phyloP scores from a whole-genome alignment of 2,888 invertebrate genomes.

The Drosophila sordidula region DNA sequence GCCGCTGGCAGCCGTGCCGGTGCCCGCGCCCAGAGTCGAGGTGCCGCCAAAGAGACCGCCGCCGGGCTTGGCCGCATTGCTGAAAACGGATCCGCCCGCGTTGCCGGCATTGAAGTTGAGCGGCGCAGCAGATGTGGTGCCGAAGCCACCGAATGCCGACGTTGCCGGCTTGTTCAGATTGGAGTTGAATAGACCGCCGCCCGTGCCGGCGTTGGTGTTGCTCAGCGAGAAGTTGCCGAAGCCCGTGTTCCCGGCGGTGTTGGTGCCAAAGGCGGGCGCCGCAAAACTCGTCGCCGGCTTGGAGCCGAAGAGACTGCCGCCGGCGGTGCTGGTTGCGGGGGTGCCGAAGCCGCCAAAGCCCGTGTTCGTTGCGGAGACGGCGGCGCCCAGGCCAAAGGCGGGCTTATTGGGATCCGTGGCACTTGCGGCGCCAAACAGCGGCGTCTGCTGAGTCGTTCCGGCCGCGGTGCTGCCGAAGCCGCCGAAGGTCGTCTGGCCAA shows the following conservation, averaged over 20 bases:
- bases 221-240: slow-evolving; percentile 79
- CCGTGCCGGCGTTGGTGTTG: slow-evolving; percentile 65
- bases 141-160: slow-evolving; percentile 87
- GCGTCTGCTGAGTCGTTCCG: slow-evolving; percentile 64
- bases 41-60: slow-evolving; percentile 85
- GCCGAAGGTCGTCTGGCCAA: slow-evolving; percentile 82
- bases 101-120: slow-evolving; percentile 84
- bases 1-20: slow-evolving; percentile 14
- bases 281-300: slow-evolving; percentile 85
- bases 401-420: slow-evolving; percentile 84
- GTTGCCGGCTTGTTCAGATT: slow-evolving; percentile 85
- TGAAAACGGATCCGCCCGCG: slow-evolving; percentile 85
- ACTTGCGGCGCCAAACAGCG: slow-evolving; percentile 80
- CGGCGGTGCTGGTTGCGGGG: slow-evolving; percentile 85
- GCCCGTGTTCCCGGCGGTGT: slow-evolving; percentile 78
- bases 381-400: slow-evolving; percentile 80
- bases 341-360: slow-evolving; percentile 84
- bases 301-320: slow-evolving; percentile 81
- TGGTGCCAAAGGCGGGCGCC: slow-evolving; percentile 82
- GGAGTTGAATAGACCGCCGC: slow-evolving; percentile 82
- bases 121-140: slow-evolving; percentile 82
- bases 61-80: slow-evolving; percentile 84
- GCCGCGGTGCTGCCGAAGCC: slow-evolving; percentile 83
- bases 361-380: slow-evolving; percentile 74
- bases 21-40: slow-evolving; percentile 47